phyloP scores from a whole-genome alignment of 92 coral and sea anemone species.

The Porites cylindrica region DNA sequence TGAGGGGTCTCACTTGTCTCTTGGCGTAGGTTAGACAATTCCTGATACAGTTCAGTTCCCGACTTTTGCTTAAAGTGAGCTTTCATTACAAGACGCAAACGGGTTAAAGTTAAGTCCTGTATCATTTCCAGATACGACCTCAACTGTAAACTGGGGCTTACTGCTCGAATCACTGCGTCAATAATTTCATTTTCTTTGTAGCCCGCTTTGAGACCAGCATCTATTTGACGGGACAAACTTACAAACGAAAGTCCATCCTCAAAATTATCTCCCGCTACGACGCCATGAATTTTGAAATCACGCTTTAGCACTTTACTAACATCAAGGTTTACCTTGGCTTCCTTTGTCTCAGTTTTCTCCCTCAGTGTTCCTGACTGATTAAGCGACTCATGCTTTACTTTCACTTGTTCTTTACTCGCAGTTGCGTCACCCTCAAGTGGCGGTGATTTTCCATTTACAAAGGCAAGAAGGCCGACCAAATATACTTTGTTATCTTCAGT shows the following conservation, averaged over 20 bases:
- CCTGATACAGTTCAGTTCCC: constrained; percentile 43
- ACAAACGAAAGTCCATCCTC: constrained; percentile 51
- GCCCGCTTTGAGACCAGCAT: constrained; percentile 42
- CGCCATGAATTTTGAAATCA: constrained; percentile 37
- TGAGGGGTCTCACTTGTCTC: constrained; percentile 61
- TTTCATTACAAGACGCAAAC: constrained; percentile 18
- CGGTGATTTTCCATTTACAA: constrained; percentile 27
- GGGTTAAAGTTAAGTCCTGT: constrained; percentile 40
- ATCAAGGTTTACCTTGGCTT: constrained; percentile 18
- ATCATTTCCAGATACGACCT: constrained; percentile 58
- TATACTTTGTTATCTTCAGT: constrained; percentile 33
- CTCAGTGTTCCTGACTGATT: not conserved
- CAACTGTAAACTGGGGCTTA: constrained; percentile 50
- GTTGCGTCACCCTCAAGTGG: not conserved
- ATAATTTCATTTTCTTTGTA: constrained; percentile 53
- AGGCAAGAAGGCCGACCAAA: not conserved
- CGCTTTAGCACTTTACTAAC: constrained; percentile 28
- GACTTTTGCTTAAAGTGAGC: constrained; percentile 73
- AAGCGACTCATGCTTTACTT: not conserved
- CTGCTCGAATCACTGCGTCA: constrained; percentile 68
- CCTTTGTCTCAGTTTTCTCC: constrained; percentile 17
- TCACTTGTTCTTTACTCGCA: not conserved
- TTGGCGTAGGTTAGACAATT: constrained; percentile 22
- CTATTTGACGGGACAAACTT: constrained; percentile 44
- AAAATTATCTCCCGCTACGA: constrained; percentile 24